Evolutionary conservation across 1,140 invertebrate genomes (phyloP), one percentile per base, ranked within the genome.

Genomic region (Tetragnatha versicolor): DNA sequence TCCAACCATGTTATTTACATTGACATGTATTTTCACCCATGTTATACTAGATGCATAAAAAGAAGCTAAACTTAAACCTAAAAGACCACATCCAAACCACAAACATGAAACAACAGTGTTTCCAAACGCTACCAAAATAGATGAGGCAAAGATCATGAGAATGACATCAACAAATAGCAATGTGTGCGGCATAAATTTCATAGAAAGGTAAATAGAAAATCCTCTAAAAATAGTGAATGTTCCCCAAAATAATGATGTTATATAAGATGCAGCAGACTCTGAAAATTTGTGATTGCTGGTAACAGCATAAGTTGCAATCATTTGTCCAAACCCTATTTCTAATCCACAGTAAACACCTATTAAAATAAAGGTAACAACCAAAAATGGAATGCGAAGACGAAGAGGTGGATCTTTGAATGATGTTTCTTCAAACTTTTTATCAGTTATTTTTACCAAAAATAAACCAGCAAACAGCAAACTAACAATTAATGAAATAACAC

Each of bases 231-330:
- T 82, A 22, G 88, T 87, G 35, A 88, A 84, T 3, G 85, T 84
- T 2, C 87, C 87, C 88, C 88, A 89, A 73, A 88, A 89, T 10
- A 88, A 79, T 20, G 88, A 85, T 7, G 86, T 85, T 29, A 88
- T 79, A 70, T 84, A 84, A 1, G 86, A 84, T 14, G 85, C 87
- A 53, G 83, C 81, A 9, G 83, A 76, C 79, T 86, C 85, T 17
- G 83, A 82, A 82, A 86, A 86, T 6, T 82, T 47, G 12, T 83
- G 81, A 70, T 84, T 80, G 27, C 83, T 80, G 35, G 84, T 80
- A 20, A 87, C 84, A 35, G 85, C 82, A 82, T 87, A 88, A 20
- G 85, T 84, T 39, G 86, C 81, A 2, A 87, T 70, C 22, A 88
- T 83, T 10, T 87, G 87, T 31, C 88, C 88, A 81, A 85, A 88